Conservation (phyloP, 1,140 invertebrate genomes). For the Saccostrea glomerata region DNA sequence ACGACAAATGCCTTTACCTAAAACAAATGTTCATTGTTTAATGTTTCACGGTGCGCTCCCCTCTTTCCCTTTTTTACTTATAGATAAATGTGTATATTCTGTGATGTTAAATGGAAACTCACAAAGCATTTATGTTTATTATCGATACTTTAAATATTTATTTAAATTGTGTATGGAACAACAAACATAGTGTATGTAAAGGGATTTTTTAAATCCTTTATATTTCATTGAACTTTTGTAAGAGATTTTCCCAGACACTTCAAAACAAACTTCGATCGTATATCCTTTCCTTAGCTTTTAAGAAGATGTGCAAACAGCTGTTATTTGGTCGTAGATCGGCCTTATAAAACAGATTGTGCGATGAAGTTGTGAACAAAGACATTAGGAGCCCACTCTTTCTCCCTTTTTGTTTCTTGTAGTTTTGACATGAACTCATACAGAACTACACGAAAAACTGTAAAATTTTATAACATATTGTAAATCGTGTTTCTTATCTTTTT, state of each 20-base stretch:
- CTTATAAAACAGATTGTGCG: too few species aligned
- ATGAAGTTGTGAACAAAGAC: too few species aligned
- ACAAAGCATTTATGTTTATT: constrained; percentile 19
- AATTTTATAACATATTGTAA: constrained; percentile 1
- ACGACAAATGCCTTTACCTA: constrained; percentile 13
- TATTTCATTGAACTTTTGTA: constrained; percentile 6
- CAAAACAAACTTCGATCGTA: too few species aligned
- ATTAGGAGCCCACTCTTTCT: too few species aligned
- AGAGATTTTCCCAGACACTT: background rate
- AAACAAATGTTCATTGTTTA: constrained; percentile 34
- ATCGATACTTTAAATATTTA: constrained; percentile 25
- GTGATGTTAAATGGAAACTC: constrained; percentile 12
- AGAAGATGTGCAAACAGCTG: too few species aligned
- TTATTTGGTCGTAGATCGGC: too few species aligned
- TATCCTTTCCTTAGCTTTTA: too few species aligned
- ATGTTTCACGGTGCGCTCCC: background rate
- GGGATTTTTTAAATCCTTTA: constrained; percentile 13
- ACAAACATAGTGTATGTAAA: background rate
- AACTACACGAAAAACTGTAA: background rate
- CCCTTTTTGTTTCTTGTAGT: too few species aligned
- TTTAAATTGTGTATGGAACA: constrained; percentile 11
- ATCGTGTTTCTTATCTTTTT: constrained; percentile 16
- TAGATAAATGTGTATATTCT: background rate
- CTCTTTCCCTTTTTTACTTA: background rate
- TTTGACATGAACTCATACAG: too few species aligned